These are phyloP conservation scores for Phaenicophaeus curvirostris DNA, from an alignment of 2,797 vertebrate genomes.

Conservation along the genomic window DNA sequence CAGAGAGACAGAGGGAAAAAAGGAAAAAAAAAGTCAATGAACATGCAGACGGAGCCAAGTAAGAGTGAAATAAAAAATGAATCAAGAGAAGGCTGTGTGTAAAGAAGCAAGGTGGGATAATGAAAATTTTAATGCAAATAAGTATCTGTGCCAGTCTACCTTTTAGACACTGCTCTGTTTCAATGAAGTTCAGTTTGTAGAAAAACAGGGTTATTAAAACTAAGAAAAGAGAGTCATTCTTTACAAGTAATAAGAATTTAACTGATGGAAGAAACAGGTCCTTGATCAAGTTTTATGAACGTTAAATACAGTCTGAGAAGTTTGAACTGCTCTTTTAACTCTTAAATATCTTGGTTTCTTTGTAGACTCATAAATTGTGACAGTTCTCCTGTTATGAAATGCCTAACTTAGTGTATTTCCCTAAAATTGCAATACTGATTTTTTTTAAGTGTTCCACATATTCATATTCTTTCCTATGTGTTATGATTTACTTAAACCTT, in stretches of 20 bases:
- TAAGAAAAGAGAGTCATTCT: conserved; percentile 29
- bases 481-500: background rate
- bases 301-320: background rate
- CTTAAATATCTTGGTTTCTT: background rate
- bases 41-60: background rate
- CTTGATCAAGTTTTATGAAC: background rate
- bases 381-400: background rate
- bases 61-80: background rate
- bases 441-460: background rate
- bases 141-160: conserved; percentile 1
- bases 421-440: background rate
- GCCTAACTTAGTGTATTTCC: background rate
- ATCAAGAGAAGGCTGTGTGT: conserved; percentile 8
- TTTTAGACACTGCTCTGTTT: conserved; percentile 15
- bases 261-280: conserved; percentile 40
- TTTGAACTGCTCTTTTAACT: conserved; percentile 9
- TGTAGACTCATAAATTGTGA: background rate
- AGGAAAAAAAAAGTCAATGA: background rate
- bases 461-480: background rate
- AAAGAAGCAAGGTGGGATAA: conserved; percentile 11
- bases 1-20: background rate
- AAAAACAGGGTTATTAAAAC: conserved; percentile 13
- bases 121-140: conserved; percentile 29
- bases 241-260: conserved; percentile 22
- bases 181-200: background rate